These are phyloP conservation scores for Malurus cyaneus DNA, from an alignment of 2,113 vertebrate genomes.

Conservation along the genomic window DNA sequence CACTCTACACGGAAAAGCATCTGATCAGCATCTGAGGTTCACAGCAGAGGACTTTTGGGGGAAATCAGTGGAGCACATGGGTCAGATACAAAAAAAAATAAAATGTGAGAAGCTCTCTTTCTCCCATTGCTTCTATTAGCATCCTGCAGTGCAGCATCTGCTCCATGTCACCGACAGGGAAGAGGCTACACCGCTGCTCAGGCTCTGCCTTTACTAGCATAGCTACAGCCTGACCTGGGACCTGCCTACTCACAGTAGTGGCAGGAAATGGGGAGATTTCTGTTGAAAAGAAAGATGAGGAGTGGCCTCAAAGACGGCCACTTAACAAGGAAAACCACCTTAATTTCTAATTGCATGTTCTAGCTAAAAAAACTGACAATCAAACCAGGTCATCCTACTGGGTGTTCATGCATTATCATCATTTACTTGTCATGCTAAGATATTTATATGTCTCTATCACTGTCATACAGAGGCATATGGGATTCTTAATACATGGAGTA, in stretches of 20 bases:
- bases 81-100: neutral
- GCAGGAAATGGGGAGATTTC: neutral
- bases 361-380: neutral
- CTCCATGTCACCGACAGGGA: neutral
- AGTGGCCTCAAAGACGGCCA: neutral
- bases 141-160: neutral
- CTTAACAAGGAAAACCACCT: neutral
- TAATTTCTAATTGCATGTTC: neutral
- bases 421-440: neutral
- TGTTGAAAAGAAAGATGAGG: neutral
- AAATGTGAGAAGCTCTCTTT: neutral
- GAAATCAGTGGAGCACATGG: neutral
- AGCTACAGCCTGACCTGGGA: neutral
- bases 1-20: neutral
- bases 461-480: neutral
- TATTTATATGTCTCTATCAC: neutral
- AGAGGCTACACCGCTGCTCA: neutral
- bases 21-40: neutral
- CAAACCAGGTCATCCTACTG: neutral
- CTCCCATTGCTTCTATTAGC: neutral
- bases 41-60: neutral
- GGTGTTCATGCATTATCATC: neutral
- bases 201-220: neutral
- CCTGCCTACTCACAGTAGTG: neutral
- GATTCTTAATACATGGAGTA: neutral